A percentile compares a stretch with the other conserved stretches of the same genome.
These are phyloP conservation scores for Troides aeacus DNA, from an alignment of 2,888 invertebrate species.

Conservation along the genomic window DNA sequence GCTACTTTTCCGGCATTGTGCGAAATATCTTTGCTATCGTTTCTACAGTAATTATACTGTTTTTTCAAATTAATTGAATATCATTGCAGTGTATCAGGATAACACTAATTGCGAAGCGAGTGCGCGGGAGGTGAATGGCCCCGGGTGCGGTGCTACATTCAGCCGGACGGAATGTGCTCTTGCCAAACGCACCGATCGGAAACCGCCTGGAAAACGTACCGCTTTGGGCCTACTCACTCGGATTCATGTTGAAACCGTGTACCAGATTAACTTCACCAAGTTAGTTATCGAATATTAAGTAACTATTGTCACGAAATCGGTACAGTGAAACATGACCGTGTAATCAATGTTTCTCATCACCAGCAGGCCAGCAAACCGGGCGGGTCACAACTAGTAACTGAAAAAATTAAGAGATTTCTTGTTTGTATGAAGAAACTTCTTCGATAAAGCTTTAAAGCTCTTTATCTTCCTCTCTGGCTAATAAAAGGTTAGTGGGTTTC, in stretches of 20 bases:
- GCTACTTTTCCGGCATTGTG: too few species aligned
- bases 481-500: too few species aligned
- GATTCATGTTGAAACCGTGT: conserved; percentile 19
- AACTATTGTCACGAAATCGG: background rate
- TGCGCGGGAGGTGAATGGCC: conserved; percentile 59
- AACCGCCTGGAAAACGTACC: conserved; percentile 58
- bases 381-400: too few species aligned
- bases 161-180: conserved; percentile 65
- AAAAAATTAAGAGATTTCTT: too few species aligned
- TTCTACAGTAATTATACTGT: too few species aligned
- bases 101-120: conserved; percentile 17
- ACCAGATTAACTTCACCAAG: conserved; percentile 1
- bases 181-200: conserved; percentile 75
- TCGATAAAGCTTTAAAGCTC: too few species aligned
- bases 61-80: background rate
- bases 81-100: conserved; percentile 10
- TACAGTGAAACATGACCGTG: background rate
- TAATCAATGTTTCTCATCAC: background rate
- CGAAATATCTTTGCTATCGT: too few species aligned
- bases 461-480: too few species aligned
- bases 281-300: background rate
- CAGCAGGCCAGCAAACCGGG: too few species aligned
- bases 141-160: conserved; percentile 52
- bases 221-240: conserved; percentile 41
- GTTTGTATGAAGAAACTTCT: too few species aligned